Conservation (phyloP, 2,797 vertebrate genomes). For the Gymnodraco acuticeps region DNA sequence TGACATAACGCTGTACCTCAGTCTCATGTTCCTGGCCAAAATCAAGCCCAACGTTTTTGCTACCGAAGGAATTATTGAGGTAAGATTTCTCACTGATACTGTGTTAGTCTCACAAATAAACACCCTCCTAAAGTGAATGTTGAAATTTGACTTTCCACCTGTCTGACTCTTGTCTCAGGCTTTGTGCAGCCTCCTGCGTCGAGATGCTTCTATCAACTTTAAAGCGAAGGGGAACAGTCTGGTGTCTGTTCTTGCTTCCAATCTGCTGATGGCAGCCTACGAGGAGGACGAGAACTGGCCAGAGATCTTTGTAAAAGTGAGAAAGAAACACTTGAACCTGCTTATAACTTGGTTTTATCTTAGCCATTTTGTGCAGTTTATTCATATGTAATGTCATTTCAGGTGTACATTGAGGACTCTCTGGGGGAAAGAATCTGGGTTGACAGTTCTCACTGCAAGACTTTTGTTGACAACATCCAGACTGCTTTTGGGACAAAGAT, state of each 20-base stretch:
- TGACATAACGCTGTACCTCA: conserved; percentile 93
- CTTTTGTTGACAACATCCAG: conserved; percentile 97
- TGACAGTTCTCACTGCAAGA: conserved; percentile 97
- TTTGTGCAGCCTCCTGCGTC: conserved; percentile 94
- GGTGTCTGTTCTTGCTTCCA: conserved; percentile 96
- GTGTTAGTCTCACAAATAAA: neutral
- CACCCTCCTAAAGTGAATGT: neutral
- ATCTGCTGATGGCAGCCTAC: conserved; percentile 97
- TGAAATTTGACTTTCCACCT: neutral
- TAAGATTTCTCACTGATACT: conserved; percentile 59
- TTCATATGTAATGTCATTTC: conserved; percentile 20
- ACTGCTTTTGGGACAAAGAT: conserved; percentile 97
- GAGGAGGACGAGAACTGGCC: conserved; percentile 99
- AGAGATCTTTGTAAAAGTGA: conserved; percentile 97
- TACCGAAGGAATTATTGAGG: conserved; percentile 98
- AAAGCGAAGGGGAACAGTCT: conserved; percentile 98
- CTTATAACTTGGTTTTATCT: neutral
- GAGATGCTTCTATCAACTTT: conserved; percentile 97
- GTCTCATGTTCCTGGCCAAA: conserved; percentile 98
- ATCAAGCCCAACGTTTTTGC: conserved; percentile 98
- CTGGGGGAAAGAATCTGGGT: conserved; percentile 98
- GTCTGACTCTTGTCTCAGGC: conserved; percentile 82
- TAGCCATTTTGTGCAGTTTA: neutral
- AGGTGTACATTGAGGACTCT: conserved; percentile 99
- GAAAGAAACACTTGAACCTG: neutral